Conservation (phyloP, 2,797 vertebrate species). For the Pangasius sanitwongsei region DNA sequence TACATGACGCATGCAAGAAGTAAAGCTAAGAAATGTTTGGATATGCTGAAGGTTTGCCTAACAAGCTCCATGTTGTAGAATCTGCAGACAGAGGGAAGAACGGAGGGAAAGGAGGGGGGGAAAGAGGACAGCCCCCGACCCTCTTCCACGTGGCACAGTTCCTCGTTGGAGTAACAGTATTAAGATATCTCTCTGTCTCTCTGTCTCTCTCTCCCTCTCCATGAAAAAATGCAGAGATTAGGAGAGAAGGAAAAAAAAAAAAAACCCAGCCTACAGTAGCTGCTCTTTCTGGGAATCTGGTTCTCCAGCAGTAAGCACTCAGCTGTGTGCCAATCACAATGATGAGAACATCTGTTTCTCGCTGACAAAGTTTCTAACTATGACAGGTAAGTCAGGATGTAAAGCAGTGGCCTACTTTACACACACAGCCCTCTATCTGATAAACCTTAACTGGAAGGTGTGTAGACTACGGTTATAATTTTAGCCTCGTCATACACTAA, state of each 20-base stretch:
- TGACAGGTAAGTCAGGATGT: background rate
- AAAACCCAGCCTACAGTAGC: constrained; percentile 13
- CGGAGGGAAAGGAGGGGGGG: constrained; percentile 17
- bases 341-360: constrained; percentile 41
- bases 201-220: constrained; percentile 20
- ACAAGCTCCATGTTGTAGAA: constrained; percentile 27
- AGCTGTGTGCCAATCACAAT: constrained; percentile 38
- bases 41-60: constrained; percentile 3
- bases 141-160: constrained; percentile 57
- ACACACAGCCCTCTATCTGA: background rate
- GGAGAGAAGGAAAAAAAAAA: constrained; percentile 21
- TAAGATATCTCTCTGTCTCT: constrained; percentile 26
- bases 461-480: background rate
- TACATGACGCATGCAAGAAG: constrained; percentile 1
- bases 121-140: constrained; percentile 40
- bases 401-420: background rate
- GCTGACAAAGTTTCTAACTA: no score
- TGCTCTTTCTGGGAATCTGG: constrained; percentile 34
- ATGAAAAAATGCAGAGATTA: constrained; percentile 60
- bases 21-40: constrained; percentile 20
- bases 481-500: background rate
- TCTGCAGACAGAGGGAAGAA: constrained; percentile 4
- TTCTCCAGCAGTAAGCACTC: constrained; percentile 28
- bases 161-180: constrained; percentile 53
- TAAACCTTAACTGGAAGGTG: background rate